A percentile compares a stretch with the other conserved stretches of the same genome.
Conservation (phyloP, 2,888 invertebrate species). For the Scaptodrosophila latifasciaeformis region DNA sequence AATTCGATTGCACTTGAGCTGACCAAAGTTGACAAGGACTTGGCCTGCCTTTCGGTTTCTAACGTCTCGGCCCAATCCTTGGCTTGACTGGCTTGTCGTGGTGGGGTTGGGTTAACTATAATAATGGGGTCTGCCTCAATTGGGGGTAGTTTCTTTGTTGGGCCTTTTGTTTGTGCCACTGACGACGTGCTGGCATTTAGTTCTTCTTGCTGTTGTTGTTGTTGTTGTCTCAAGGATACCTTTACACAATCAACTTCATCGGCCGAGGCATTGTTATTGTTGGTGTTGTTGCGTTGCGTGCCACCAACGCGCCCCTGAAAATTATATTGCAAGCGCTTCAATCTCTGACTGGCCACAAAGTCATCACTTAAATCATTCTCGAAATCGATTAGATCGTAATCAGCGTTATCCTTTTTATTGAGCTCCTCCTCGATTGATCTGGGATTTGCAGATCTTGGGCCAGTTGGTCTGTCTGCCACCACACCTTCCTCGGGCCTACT, state of each 20-base stretch:
- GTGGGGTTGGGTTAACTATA: not conserved
- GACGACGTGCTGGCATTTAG: constrained; percentile 36
- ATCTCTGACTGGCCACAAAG: constrained; percentile 75
- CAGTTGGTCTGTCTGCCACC: no score
- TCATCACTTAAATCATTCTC: constrained; percentile 48
- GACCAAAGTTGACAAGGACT: constrained; percentile 12
- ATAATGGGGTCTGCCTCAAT: constrained; percentile 6
- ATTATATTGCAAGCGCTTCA: constrained; percentile 76
- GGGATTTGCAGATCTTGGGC: no score
- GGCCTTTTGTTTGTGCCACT: constrained; percentile 31
- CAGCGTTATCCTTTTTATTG: constrained; percentile 27
- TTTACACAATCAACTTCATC: constrained; percentile 51
- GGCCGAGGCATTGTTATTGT: not conserved
- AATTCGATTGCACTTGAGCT: constrained; percentile 58
- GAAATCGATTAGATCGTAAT: constrained; percentile 61
- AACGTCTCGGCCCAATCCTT: constrained; percentile 32
- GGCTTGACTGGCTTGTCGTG: constrained; percentile 11
- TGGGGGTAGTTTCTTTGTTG: constrained; percentile 54
- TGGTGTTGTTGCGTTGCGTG: constrained; percentile 15
- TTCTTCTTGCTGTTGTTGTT: constrained; percentile 30
- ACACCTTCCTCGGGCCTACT: no score
- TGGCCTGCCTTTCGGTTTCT: not conserved
- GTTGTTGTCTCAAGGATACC: constrained; percentile 54
- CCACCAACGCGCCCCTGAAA: constrained; percentile 68
- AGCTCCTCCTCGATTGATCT: no score